A percentile compares a stretch with the other conserved stretches of the same genome.
These are phyloP conservation scores for Nothoprocta pentlandii DNA, from an alignment of 2,113 vertebrate species.

Conservation along the genomic window DNA sequence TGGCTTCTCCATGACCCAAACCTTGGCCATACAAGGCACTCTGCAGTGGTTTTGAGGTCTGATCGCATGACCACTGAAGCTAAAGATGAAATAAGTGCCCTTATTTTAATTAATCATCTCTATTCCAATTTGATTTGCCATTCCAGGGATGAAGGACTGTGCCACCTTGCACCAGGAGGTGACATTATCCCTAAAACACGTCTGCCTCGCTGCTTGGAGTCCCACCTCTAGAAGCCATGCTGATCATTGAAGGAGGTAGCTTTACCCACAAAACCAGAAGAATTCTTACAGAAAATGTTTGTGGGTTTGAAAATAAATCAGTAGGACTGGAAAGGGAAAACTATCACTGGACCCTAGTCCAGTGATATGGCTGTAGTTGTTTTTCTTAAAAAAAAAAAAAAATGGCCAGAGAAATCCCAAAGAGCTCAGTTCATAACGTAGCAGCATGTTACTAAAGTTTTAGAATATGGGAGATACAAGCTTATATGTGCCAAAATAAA, in stretches of 20 bases:
- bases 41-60: not conserved
- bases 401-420: not conserved
- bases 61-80: not conserved
- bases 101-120: not conserved
- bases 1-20: not conserved
- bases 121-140: not conserved
- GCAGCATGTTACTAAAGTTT: not conserved
- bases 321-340: not conserved
- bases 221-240: accelerated
- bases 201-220: not conserved
- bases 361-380: not conserved
- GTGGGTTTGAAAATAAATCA: not conserved
- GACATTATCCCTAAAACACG: not conserved
- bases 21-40: not conserved
- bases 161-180: not conserved
- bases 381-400: not conserved
- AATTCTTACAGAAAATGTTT: not conserved
- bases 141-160: not conserved
- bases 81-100: not conserved
- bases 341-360: not conserved
- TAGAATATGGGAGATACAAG: not conserved
- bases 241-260: not conserved
- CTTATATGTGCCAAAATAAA: not conserved
- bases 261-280: not conserved
- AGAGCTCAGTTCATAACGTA: not conserved